A percentile compares a stretch with the other conserved stretches of the same genome.
phyloP scores from a whole-genome alignment of 2,797 vertebrate species.

The Adrianichthys oophorus region DNA sequence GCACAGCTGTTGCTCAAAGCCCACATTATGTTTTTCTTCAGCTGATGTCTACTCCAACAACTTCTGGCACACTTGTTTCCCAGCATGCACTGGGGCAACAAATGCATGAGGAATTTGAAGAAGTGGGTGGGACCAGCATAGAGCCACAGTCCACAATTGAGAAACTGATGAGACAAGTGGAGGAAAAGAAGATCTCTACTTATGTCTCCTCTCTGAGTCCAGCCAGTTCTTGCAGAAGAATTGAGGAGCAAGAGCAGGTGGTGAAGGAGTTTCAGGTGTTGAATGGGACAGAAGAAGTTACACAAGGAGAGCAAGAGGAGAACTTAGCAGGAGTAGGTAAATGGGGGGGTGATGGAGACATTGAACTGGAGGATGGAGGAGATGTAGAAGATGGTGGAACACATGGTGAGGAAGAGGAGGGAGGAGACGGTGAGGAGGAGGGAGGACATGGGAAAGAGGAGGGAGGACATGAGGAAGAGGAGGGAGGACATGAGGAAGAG shows the following conservation, averaged over 20 bases:
- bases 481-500: constrained; percentile 6
- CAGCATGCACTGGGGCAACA: constrained; percentile 11
- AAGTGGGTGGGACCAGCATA: neutral
- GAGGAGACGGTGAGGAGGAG: constrained; percentile 7
- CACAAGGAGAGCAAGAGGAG: neutral
- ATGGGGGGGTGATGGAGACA: neutral
- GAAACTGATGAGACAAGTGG: neutral
- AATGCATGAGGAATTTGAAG: neutral
- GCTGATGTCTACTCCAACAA: constrained; percentile 41
- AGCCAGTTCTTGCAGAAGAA: neutral
- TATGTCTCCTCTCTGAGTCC: constrained; percentile 30
- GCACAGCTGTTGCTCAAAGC: neutral
- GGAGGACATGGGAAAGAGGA: neutral
- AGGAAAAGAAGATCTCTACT: constrained; percentile 14
- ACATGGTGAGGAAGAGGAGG: neutral
- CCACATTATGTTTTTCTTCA: constrained; percentile 38
- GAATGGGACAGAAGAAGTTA: neutral
- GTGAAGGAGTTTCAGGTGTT: neutral
- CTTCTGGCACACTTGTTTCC: constrained; percentile 5
- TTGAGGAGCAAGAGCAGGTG: constrained; percentile 3
- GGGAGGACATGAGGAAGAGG: neutral
- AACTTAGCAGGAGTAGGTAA: neutral
- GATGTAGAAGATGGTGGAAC: neutral
- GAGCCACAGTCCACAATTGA: neutral
- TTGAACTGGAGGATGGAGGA: neutral